Conservation (phyloP, 1,140 invertebrate species). For the Lordiphosa clarofinis region DNA sequence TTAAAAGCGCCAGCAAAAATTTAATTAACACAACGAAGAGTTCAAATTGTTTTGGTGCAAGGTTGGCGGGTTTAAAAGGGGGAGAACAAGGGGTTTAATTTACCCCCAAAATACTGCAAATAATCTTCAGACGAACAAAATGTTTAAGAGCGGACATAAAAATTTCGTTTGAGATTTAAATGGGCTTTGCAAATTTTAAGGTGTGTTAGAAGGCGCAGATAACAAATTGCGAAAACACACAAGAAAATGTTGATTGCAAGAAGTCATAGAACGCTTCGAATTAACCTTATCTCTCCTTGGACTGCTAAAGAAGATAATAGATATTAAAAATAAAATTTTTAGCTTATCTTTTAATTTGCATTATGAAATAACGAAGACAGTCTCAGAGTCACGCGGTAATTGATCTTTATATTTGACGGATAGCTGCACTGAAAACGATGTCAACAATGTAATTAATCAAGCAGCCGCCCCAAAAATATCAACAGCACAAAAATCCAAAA, state of each 20-base stretch:
- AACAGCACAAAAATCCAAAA: constrained; percentile 7
- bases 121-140: neutral
- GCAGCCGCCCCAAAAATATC: neutral
- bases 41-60: neutral
- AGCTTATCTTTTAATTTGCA: too few relatives aligned
- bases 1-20: constrained; percentile 26
- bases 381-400: neutral
- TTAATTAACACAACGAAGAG: constrained; percentile 19
- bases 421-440: constrained; percentile 6
- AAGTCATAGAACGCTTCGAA: too few relatives aligned
- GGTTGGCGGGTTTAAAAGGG: neutral
- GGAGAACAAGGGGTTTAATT: neutral
- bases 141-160: too few relatives aligned
- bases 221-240: too few relatives aligned
- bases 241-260: too few relatives aligned
- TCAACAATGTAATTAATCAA: constrained; percentile 5
- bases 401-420: neutral
- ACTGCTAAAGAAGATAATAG: too few relatives aligned
- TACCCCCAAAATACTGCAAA: neutral
- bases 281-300: too few relatives aligned
- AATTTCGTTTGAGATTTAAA: too few relatives aligned
- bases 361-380: too few relatives aligned
- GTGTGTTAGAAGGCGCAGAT: too few relatives aligned
- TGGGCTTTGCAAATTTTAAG: too few relatives aligned
- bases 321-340: too few relatives aligned